These are phyloP conservation scores for Podarcis lilfordi DNA, from an alignment of 2,797 vertebrate genomes.

Conservation along the genomic window DNA sequence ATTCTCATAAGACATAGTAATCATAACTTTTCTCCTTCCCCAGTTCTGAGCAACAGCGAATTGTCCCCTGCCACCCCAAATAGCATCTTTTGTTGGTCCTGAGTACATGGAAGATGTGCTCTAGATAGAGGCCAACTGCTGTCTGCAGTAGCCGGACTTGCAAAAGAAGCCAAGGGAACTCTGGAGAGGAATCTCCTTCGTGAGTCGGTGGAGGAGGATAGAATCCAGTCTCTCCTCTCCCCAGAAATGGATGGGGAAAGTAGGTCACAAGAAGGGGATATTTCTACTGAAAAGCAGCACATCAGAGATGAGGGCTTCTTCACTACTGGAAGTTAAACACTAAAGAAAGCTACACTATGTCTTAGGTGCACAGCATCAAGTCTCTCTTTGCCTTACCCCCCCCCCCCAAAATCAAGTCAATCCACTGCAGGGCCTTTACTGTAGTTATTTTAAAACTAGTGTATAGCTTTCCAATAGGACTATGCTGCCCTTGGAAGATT, in stretches of 20 bases:
- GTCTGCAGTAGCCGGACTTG: not conserved
- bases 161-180: not conserved
- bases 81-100: not conserved
- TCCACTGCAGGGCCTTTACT: not conserved
- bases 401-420: not conserved
- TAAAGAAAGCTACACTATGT: not conserved
- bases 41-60: not conserved
- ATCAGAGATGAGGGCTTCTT: not conserved
- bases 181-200: not conserved
- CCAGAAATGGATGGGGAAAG: not conserved
- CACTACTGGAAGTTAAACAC: not conserved
- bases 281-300: not conserved
- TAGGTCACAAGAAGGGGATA: not conserved
- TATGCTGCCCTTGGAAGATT: not conserved
- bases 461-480: not conserved
- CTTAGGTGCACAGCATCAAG: not conserved
- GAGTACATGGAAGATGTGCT: not conserved
- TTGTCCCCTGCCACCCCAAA: not conserved
- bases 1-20: not conserved
- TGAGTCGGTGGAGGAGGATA: not conserved
- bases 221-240: not conserved
- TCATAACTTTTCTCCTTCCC: too few relatives aligned
- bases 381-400: not conserved
- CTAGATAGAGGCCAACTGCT: not conserved
- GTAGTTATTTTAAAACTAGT: not conserved